Percentiles rank a stretch among this genome's conserved stretches.
Evolutionary conservation across 2,888 invertebrate genomes (phyloP).

Genomic region (Calameuta idolon): DNA sequence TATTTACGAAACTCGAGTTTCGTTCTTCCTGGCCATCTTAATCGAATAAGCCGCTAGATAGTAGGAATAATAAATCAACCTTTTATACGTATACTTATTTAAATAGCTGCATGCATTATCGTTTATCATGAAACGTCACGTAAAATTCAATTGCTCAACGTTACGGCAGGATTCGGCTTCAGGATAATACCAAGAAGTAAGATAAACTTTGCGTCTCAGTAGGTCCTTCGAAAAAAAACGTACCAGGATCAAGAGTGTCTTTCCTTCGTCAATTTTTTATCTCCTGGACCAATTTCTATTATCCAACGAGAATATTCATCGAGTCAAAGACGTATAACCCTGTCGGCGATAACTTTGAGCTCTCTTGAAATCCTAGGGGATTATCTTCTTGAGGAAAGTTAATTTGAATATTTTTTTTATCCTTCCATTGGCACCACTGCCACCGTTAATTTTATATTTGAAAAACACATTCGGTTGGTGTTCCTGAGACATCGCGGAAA

Average conservation of each 20-base stretch:
- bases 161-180: not conserved
- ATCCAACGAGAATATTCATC: not conserved
- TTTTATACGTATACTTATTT: not conserved
- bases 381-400: not conserved
- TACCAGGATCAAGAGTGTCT: not conserved
- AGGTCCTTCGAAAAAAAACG: not conserved
- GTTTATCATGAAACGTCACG: not conserved
- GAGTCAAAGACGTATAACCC: not conserved
- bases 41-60: too few relatives aligned
- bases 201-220: not conserved
- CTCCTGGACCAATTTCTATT: not conserved
- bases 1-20: not conserved
- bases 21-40: not conserved
- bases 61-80: not conserved
- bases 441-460: not conserved
- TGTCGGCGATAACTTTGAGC: not conserved
- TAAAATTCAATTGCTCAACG: not conserved
- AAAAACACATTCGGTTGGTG: too few relatives aligned
- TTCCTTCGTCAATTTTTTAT: not conserved
- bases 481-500: too few relatives aligned
- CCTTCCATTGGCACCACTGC: not conserved
- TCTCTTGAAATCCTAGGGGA: not conserved
- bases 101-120: not conserved
- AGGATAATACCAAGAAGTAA: not conserved
- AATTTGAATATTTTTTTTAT: not conserved